These are phyloP conservation scores for Hymenochirus boettgeri DNA, from an alignment of 2,113 vertebrate genomes.

Conservation along the genomic window DNA sequence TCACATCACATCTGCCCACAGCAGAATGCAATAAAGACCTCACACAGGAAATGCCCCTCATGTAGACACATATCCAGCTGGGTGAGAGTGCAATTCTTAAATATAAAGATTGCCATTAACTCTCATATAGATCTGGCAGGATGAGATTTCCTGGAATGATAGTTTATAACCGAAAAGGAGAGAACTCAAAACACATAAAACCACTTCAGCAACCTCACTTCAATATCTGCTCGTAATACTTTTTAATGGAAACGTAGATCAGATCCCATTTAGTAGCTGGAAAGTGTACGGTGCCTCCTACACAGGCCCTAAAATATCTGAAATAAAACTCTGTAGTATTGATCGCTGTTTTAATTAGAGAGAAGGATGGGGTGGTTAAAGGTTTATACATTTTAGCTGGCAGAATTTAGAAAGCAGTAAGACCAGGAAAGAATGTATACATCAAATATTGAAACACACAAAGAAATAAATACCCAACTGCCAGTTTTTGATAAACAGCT, in stretches of 20 bases:
- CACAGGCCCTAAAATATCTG: background rate
- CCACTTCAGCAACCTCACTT: background rate
- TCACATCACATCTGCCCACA: conserved; percentile 28
- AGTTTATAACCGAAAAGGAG: background rate
- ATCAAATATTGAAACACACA: too few species aligned
- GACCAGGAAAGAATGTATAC: too few species aligned
- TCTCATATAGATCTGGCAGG: background rate
- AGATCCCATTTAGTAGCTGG: conserved; percentile 1
- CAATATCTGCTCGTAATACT: background rate
- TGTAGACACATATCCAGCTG: background rate
- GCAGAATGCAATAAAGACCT: conserved; percentile 18
- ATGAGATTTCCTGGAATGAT: background rate
- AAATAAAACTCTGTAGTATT: background rate
- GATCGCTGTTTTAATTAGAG: background rate
- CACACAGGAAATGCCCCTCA: background rate
- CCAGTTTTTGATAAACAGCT: too few species aligned
- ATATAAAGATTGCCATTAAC: background rate
- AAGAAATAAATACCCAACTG: too few species aligned
- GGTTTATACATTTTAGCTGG: background rate
- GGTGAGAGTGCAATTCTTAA: background rate
- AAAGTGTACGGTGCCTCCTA: background rate
- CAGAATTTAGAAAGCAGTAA: background rate
- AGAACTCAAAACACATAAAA: conserved; percentile 1
- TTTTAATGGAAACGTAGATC: background rate
- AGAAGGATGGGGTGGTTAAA: background rate